Base-by-base conservation (phyloP, 1,140 invertebrate species). In the Lamellibrachia luymesi region DNA sequence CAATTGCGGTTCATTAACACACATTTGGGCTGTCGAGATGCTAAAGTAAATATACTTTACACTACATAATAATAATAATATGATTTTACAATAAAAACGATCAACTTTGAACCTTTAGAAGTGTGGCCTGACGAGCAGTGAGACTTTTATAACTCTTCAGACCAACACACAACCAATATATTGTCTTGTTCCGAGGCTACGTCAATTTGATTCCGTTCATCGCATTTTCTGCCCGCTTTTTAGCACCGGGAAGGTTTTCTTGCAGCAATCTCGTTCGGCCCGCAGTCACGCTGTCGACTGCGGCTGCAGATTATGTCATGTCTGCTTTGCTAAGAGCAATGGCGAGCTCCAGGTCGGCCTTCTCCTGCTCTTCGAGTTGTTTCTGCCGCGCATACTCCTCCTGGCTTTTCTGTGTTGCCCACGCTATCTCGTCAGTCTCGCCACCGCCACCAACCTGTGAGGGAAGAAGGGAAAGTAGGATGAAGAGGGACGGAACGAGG, bases 381-480 rank as follows among this genome's bases (percentile, higher is more conserved):
- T 92, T 51, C 50, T 93, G 90, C 25, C 90, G 50, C 51, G 92
- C 80, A 51, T 38, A 92, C 51, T 93, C 93, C 38, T 93, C 64
- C 56, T 93, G 91, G 92, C 93, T 93, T 89, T 93, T 89, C 50
- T 49, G 38, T 51, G 64, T 93, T 10, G 93, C 93, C 93, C 93
- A 93, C 10, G 93, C 93, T n/a, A 93, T 90, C 51, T 93, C 92
- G 89, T 93, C 93, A 22, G 93, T 92, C 51, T 93, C 93, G 0
- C 92, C 27, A 50, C 27, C 27, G 50, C 50, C 38, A 4, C 91
- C 38, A 25, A 91, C 8, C 49, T 50, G 91, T 50, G 17, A 2
- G 91, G 25, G 91, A n/a, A 51, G 91, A 91, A 13, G 91, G 13
- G 89, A 27, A 17, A 90, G 89, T 1, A 27, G 89, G 27, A 27